Evolutionary conservation across 2,113 vertebrate genomes (phyloP).

Genomic region (Dinomys branickii): DNA sequence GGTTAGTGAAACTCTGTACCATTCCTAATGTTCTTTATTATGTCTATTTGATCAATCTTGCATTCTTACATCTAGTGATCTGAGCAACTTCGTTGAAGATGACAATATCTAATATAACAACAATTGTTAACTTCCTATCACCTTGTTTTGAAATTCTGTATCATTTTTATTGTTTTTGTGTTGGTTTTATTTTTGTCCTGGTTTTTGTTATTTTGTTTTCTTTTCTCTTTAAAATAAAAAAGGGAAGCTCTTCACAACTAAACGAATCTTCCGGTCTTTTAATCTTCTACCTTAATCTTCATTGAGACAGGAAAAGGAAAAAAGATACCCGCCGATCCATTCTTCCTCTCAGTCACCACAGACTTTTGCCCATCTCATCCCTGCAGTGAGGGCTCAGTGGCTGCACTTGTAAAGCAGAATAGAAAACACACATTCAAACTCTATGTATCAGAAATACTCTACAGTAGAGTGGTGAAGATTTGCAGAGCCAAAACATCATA

Average conservation of each 20-base stretch:
- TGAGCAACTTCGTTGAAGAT: too few species aligned
- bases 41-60: too few species aligned
- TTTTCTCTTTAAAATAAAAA: too few species aligned
- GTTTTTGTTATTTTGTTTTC: too few species aligned
- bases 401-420: fast-evolving
- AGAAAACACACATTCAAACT: not conserved
- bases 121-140: too few species aligned
- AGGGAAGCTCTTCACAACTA: not conserved
- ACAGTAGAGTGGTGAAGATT: not conserved
- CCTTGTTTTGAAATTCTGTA: too few species aligned
- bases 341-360: not conserved
- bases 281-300: not conserved
- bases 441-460: not conserved
- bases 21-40: too few species aligned
- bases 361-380: not conserved
- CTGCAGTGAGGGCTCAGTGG: not conserved
- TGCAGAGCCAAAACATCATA: not conserved
- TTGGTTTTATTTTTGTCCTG: too few species aligned
- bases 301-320: not conserved
- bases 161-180: too few species aligned
- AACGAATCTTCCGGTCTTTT: not conserved
- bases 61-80: too few species aligned
- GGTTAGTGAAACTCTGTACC: too few species aligned
- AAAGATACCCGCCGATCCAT: not conserved
- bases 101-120: too few species aligned